phyloP scores from a whole-genome alignment of 2,888 invertebrate genomes.

The Drosophila maculinotata region DNA sequence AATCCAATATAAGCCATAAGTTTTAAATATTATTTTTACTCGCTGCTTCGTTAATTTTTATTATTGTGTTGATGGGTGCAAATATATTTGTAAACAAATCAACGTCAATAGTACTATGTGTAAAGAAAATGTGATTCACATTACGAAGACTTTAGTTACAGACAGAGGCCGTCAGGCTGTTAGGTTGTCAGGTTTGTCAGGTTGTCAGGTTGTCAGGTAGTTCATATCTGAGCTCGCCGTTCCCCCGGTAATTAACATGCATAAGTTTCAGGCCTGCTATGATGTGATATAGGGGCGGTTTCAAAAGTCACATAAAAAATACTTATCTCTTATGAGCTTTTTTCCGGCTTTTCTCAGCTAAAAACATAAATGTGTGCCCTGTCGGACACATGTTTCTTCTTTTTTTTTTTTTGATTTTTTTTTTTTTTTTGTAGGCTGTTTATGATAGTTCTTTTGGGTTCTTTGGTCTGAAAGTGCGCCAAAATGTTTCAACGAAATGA shows the following conservation, averaged over 20 bases:
- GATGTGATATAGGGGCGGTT: conserved; percentile 17
- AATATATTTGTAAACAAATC: conserved; percentile 41
- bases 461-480: conserved; percentile 52
- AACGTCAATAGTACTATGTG: conserved; percentile 5
- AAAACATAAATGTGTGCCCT: conserved; percentile 10
- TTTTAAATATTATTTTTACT: conserved; percentile 39
- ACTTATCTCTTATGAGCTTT: conserved; percentile 21
- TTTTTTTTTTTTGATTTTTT: neutral
- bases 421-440: conserved; percentile 20
- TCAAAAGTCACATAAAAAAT: conserved; percentile 10
- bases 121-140: conserved; percentile 26
- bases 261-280: conserved; percentile 3
- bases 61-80: neutral
- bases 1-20: conserved; percentile 12
- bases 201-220: neutral
- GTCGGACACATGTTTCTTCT: conserved; percentile 32
- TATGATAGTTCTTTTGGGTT: conserved; percentile 38
- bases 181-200: neutral
- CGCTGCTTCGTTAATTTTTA: conserved; percentile 8
- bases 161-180: neutral
- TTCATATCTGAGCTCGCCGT: conserved; percentile 6
- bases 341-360: neutral
- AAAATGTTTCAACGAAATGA: conserved; percentile 67
- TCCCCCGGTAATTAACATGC: conserved; percentile 16
- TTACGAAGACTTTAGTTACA: neutral